phyloP scores from a whole-genome alignment of 1,140 invertebrate species.

The Sminthurides bifidus region DNA sequence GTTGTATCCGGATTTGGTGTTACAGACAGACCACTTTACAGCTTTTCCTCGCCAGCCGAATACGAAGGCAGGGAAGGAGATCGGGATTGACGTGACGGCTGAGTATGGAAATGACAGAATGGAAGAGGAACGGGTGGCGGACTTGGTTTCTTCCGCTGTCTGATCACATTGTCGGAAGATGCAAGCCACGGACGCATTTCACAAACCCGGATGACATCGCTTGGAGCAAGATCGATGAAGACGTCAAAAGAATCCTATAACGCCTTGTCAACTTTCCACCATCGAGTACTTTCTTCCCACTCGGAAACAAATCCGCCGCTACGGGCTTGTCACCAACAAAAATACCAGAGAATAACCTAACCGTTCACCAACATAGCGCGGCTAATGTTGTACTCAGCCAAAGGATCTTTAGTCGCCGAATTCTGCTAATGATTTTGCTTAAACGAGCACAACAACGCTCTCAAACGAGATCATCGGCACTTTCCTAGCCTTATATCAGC shows the following conservation, averaged over 20 bases:
- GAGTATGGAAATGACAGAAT: neutral
- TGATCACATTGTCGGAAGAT: constrained; percentile 24
- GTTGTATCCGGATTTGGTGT: neutral
- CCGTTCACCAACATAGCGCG: neutral
- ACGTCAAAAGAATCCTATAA: constrained; percentile 31
- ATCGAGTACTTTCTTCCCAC: no score
- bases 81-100: no score
- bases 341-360: neutral
- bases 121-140: neutral
- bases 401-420: no score
- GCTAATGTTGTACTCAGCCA: no score
- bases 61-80: neutral
- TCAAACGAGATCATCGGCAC: no score
- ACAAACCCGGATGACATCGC: constrained; percentile 9
- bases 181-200: neutral
- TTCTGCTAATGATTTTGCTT: no score
- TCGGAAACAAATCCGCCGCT: no score
- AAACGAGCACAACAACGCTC: no score
- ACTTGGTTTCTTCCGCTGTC: constrained; percentile 30
- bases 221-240: constrained; percentile 30
- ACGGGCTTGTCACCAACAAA: no score
- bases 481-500: no score
- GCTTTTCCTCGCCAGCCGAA: neutral
- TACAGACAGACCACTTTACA: neutral
- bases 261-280: constrained; percentile 30